These are phyloP conservation scores for Amphiura filiformis DNA, from an alignment of 35 echinoderm and acorn worm genomes.

Conservation along the genomic window DNA sequence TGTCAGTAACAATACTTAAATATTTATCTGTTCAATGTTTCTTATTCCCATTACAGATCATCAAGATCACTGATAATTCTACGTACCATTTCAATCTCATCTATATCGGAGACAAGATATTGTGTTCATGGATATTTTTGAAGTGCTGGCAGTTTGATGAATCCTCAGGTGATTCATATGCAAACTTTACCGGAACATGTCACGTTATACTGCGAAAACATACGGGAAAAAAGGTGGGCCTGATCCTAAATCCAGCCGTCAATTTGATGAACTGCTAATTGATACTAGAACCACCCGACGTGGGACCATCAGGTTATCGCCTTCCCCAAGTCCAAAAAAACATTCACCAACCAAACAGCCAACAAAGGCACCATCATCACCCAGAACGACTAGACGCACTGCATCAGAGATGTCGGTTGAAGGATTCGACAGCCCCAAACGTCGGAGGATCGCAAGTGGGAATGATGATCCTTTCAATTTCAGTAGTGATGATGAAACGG, in stretches of 20 bases:
- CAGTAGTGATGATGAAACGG: constrained; percentile 58
- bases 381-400: constrained; percentile 30
- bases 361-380: constrained; percentile 26
- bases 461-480: constrained; percentile 59
- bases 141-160: too few relatives aligned
- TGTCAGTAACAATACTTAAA: too few relatives aligned
- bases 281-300: constrained; percentile 17
- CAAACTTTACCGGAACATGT: constrained; percentile 20
- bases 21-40: too few relatives aligned
- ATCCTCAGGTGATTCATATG: neutral
- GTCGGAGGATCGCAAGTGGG: constrained; percentile 35
- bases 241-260: constrained; percentile 18
- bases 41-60: too few relatives aligned
- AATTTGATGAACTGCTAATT: constrained; percentile 56
- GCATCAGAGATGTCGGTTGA: constrained; percentile 8
- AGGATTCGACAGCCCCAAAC: constrained; percentile 35
- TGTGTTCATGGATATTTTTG: too few relatives aligned
- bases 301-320: constrained; percentile 33
- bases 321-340: constrained; percentile 21
- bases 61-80: too few relatives aligned
- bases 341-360: constrained; percentile 25
- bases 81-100: too few relatives aligned
- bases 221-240: constrained; percentile 37
- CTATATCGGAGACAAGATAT: too few relatives aligned
- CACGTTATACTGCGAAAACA: constrained; percentile 57